These are phyloP conservation scores for Muricea muricata DNA, from an alignment of 92 coral and sea anemone species.

Conservation along the genomic window DNA sequence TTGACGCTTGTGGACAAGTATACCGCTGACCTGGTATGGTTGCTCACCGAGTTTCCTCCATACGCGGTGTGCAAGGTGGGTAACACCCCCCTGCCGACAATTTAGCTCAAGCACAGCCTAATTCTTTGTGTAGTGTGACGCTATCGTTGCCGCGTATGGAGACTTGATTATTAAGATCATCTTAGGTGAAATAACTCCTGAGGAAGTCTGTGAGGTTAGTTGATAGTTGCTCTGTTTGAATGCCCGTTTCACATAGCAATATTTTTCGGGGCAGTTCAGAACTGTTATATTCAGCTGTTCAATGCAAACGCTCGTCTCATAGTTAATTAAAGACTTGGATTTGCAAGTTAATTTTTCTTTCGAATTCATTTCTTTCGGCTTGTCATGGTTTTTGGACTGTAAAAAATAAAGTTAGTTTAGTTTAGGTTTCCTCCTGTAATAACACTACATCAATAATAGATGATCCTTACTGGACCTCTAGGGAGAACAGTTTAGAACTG, in stretches of 20 bases:
- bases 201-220: conserved; percentile 38
- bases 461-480: not conserved
- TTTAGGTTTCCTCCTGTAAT: not conserved
- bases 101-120: not conserved
- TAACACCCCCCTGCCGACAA: not conserved
- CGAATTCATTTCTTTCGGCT: no score
- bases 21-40: conserved; percentile 29
- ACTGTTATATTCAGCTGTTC: no score
- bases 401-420: no score
- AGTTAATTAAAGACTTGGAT: no score
- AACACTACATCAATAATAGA: no score
- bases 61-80: conserved; percentile 44
- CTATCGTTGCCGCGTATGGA: no score
- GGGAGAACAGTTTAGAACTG: not conserved
- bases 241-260: no score
- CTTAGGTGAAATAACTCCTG: not conserved
- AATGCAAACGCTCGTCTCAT: no score
- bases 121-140: conserved; percentile 31
- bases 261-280: no score
- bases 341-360: no score
- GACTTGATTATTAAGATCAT: conserved; percentile 16
- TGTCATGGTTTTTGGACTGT: no score
- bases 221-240: not conserved
- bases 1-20: conserved; percentile 14
- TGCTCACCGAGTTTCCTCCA: conserved; percentile 20